phyloP scores from a whole-genome alignment of 2,888 invertebrate species.

The Halictus ligatus region DNA sequence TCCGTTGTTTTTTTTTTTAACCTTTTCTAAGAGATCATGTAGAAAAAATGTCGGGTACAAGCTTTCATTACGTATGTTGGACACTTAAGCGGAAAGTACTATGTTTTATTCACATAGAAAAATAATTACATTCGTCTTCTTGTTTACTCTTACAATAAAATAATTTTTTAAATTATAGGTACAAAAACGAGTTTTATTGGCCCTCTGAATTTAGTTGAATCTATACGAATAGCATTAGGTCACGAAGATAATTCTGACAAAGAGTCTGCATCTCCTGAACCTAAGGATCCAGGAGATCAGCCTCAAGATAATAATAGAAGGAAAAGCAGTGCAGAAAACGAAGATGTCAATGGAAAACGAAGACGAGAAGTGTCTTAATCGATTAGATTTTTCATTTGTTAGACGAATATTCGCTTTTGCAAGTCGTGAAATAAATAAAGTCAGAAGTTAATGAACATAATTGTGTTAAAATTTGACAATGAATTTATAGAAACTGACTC shows the following conservation, averaged over 20 bases:
- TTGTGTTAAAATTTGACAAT: constrained; percentile 25
- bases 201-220: constrained; percentile 87
- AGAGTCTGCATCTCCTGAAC: constrained; percentile 11
- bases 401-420: constrained; percentile 1
- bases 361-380: constrained; percentile 82
- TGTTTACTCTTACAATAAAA: background rate
- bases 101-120: background rate
- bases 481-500: constrained; percentile 7
- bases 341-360: constrained; percentile 77
- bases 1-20: background rate
- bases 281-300: constrained; percentile 71
- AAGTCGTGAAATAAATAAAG: constrained; percentile 17
- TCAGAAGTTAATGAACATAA: constrained; percentile 6
- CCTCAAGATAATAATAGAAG: constrained; percentile 53
- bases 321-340: constrained; percentile 55
- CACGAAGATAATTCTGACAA: constrained; percentile 70
- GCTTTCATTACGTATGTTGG: background rate
- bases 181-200: constrained; percentile 87
- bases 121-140: background rate
- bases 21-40: background rate
- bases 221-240: constrained; percentile 87
- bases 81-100: background rate
- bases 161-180: constrained; percentile 84
- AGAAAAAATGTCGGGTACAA: background rate
- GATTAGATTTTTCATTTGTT: constrained; percentile 12